These are phyloP conservation scores for Dicyrtoma fusca DNA, from an alignment of 2,888 invertebrate species.

Conservation along the genomic window DNA sequence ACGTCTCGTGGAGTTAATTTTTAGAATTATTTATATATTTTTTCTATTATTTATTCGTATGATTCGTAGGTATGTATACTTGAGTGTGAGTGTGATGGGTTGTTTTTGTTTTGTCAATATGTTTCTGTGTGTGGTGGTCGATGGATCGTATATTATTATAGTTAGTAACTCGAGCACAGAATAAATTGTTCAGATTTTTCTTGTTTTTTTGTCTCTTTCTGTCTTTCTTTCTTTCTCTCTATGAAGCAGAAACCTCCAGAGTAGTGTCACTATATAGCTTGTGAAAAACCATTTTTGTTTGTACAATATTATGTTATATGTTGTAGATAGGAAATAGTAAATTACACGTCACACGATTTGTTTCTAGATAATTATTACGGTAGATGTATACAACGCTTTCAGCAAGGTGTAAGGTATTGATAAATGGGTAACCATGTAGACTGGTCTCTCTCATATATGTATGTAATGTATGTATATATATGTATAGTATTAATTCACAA, in stretches of 20 bases:
- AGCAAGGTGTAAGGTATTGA: background rate
- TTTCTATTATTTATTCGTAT: background rate
- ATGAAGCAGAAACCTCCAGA: no score
- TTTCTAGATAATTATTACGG: background rate
- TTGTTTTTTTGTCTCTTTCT: no score
- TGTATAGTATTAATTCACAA: conserved; percentile 18
- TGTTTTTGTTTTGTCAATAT: no score
- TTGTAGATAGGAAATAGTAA: conserved; percentile 10
- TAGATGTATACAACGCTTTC: conserved; percentile 12
- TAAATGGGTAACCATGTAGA: background rate
- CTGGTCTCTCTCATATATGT: background rate
- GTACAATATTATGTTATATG: no score
- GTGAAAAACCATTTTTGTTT: conserved; percentile 21
- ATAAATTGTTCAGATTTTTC: no score
- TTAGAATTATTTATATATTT: no score
- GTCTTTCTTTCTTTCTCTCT: no score
- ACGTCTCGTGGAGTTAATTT: no score
- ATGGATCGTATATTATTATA: no score
- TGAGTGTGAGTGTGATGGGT: background rate
- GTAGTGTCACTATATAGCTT: background rate
- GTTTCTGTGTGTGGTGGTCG: no score
- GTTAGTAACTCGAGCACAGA: no score
- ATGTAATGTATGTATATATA: background rate
- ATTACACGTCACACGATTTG: conserved; percentile 15
- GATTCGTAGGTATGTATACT: background rate